Evolutionary conservation across 2,888 invertebrate species (phyloP).

Genomic region (Plutella xylostella): DNA sequence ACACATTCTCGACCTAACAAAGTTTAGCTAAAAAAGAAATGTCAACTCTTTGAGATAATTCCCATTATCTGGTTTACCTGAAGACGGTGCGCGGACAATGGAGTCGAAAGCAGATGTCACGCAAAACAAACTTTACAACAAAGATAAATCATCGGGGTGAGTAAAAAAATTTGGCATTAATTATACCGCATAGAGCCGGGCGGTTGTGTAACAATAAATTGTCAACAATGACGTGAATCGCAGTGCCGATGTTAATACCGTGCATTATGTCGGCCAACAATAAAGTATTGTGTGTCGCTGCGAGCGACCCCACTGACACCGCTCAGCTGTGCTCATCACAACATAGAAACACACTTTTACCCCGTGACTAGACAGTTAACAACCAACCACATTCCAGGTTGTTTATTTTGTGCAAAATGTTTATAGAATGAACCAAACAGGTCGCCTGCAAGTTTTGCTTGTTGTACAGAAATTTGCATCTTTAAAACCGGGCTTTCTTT

Average conservation of each 20-base stretch:
- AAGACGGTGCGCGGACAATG: conserved; percentile 49
- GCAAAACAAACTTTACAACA: conserved; percentile 63
- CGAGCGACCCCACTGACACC: conserved; percentile 30
- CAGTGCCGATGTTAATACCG: conserved; percentile 63
- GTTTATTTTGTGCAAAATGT: too few relatives aligned
- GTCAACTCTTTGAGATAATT: conserved; percentile 64
- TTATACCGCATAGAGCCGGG: conserved; percentile 42
- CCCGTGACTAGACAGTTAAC: too few relatives aligned
- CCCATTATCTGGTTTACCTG: conserved; percentile 63
- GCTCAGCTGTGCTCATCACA: conserved; percentile 3
- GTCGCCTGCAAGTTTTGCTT: too few relatives aligned
- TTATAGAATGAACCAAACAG: too few relatives aligned
- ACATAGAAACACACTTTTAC: too few relatives aligned
- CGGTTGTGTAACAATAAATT: conserved; percentile 56
- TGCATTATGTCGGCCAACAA: conserved; percentile 60
- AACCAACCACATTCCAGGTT: too few relatives aligned
- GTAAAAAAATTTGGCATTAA: conserved; percentile 37
- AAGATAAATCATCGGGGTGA: conserved; percentile 46
- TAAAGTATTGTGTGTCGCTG: conserved; percentile 55
- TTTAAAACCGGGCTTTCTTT: too few relatives aligned
- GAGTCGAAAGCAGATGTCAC: conserved; percentile 57
- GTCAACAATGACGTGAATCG: conserved; percentile 64
- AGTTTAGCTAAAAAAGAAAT: conserved; percentile 46
- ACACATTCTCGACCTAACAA: conserved; percentile 49
- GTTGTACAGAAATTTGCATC: too few relatives aligned